Evolutionary conservation across 2,888 invertebrate species (phyloP), one percentile per base, ranked within the genome.

Genomic region (Cryptocheilus praepositus): DNA sequence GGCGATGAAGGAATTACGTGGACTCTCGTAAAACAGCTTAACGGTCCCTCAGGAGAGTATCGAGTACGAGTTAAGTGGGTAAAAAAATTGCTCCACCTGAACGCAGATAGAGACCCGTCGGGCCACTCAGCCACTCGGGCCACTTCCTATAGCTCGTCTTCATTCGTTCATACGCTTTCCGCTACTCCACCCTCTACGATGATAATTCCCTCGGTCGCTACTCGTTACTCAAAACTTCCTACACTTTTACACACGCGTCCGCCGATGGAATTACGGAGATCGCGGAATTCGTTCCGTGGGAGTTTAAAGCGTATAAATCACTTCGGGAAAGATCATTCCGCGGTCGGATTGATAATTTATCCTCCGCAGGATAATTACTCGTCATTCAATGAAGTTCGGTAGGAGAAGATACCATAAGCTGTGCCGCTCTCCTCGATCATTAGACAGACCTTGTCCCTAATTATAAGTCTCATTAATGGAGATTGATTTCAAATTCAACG

Each of bases 11-110:
- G 74, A 78, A 78, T 78, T 76, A 79, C 76, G 76, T 68, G 74
- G 74, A 67, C 74, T 79, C 79, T 73, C 74, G 74, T 79, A 79
- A 79, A 79, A 79, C 77, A 72, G 71, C 74, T 79, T 74, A 76
- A 79, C 74, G 74, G 71, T 78, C 67, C 68, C 76, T 64, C 59
- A 59, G 69, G 71, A 79, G 68, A 53, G 68, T 78, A 78, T 71
- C 70, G 71, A 75, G 75, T 72, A 57, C 79, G 74, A 72, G 78
- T 79, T 78, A 78, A 78, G 77, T 79, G 72, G 78, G 67, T 69
- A 70, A 76, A 78, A 78, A 78, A 78, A 78, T 79, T 72, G 79
- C 70, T 71, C 79, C 71, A 73, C 71, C 66, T 64, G 71, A 76
- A 67, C 61, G 36, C 36, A 11, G 36, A 36, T 11, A 70, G 69